Base-by-base conservation (phyloP, 2,113 vertebrate species). In the Calypte anna region DNA sequence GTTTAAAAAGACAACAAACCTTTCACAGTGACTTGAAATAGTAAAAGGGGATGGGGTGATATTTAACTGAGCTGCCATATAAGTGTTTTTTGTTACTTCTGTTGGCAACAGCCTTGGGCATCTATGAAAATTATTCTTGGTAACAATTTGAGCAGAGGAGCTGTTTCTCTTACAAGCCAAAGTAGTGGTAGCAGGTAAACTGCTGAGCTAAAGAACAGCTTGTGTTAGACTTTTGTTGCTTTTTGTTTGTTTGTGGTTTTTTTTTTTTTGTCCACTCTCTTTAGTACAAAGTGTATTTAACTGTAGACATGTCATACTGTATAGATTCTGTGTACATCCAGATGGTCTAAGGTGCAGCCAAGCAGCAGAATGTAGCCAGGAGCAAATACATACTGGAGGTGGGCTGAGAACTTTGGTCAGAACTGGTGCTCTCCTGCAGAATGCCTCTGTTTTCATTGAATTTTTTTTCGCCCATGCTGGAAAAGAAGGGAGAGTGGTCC, bases 321-420 rank as follows among this genome's bases (percentile, higher is more conserved):
- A 6, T 46, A 62, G 63, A 79, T 94, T 93, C 75, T 22, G 54
- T 57, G 64, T 87, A 74, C 8, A 0, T 86, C 74, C 86, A 30
- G 67, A 33, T 19, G 85, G 91, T 51, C 61, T 74, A 53, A 75
- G 70, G 86, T 70, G 70, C 40, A 69, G 73, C 22, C 30, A 33
- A 50, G 81, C 5, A 10, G 43, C 72, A 70, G 66, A 53, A 70
- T 2, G 1, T 43, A 55, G 58, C 38, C 50, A 25, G 44, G 51
- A 82, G 64, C 24, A 88, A 62, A n/a, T 18, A 19, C 0, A 0
- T 15, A 1, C 40, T 5, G 2, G 25, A 51, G 14, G 18, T 50
- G 43, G 51, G 33, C 46, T 46, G 27, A 36, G 27, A 31, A 16
- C 40, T 67, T 13, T 0, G 13, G 31, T 85, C 38, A 69, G 40